Evolutionary conservation across 2,113 vertebrate species (phyloP), one percentile per base, ranked within the genome.

Genomic region (Stegostoma tigrinum): DNA sequence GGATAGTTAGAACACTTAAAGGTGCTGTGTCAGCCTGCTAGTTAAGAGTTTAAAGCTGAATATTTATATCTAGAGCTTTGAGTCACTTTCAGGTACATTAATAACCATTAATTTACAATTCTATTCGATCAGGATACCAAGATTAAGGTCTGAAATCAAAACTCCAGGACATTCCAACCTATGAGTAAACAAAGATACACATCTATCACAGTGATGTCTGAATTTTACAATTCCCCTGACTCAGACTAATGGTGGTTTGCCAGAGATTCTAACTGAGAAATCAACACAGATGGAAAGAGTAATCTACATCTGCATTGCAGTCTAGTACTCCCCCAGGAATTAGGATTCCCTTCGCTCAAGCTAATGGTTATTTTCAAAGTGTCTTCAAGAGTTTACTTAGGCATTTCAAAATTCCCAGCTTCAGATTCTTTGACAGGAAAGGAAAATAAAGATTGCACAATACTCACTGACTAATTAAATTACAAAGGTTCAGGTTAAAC

Each of bases 201-300:
- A 95, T 95, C 94, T 45, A 95, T 95, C 94, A 95, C 3, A 0
- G 3, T 52, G 68, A 72, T 95, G 94, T 95, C 94, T 75, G 68
- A 95, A 72, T 72, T 95, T 68, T 45, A 72, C 67, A 75, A 95
- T 70, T 95, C 94, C 94, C 94, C 94, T 52, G 64, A 45, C 94
- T 95, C 94, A 19, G 15, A 1, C 68, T 95, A 95, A 48, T 72
- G 45, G 68, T 95, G 5, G 42, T 27, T 55, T 48, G 68, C 94
- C 94, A 95, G 42, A 72, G 42, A 70, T 95, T 72, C 42, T 24
- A 72, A 75, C 67, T 75, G 94, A 95, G 42, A 72, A 42, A 95
- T 72, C 94, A 95, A 72, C 67, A 72, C 94, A 72, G 94, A 95
- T 95, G 94, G 94, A 95, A 95, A 72, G 67, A 15, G 67, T 8